Conservation (phyloP, 2,113 vertebrate genomes). For the Sapayoa aenigma region DNA sequence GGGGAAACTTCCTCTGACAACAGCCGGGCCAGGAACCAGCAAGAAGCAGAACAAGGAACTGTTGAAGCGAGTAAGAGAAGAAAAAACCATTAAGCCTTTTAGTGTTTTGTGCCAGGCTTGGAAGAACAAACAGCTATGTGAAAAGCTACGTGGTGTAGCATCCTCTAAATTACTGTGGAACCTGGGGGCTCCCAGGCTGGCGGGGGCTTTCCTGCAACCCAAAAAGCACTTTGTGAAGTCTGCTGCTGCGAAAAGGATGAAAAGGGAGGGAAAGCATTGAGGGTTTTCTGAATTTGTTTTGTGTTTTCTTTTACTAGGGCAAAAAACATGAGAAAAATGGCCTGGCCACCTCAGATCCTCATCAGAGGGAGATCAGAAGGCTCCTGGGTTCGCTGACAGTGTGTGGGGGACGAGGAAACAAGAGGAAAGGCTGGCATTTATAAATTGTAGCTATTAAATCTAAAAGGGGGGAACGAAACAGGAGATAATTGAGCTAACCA, state of each 20-base stretch:
- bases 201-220: background rate
- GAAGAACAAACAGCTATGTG: background rate
- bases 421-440: background rate
- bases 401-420: background rate
- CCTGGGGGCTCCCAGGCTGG: background rate
- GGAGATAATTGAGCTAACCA: background rate
- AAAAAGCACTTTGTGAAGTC: background rate
- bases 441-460: slow-evolving; percentile 14
- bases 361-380: background rate
- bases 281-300: background rate
- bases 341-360: background rate
- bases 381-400: background rate
- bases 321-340: background rate
- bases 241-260: background rate
- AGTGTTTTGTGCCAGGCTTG: background rate
- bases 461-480: background rate
- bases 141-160: background rate
- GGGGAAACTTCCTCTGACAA: background rate
- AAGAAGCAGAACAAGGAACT: background rate
- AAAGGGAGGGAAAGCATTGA: background rate
- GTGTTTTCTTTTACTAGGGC: background rate
- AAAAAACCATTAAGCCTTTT: background rate
- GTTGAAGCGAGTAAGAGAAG: background rate
- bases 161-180: background rate
- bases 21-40: background rate